Base-by-base conservation (phyloP, 2,888 invertebrate species). In the Actias luna region DNA sequence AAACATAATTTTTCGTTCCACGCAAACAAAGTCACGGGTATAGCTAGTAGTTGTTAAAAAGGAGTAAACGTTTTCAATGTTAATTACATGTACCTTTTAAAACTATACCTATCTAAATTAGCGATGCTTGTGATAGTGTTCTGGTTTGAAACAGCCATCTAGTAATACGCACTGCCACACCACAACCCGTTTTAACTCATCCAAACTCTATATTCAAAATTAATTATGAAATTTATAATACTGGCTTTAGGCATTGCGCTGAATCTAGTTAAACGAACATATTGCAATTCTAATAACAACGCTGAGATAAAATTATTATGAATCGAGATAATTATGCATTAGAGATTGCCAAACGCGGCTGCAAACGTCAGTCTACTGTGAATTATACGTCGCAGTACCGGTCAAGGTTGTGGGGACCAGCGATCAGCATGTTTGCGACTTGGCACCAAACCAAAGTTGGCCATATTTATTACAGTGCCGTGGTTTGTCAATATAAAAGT, bases 361-460 rank as follows among this genome's bases (percentile, higher is more conserved):
- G 79, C 80, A 75, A 75, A 70, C 69, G 66, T 72, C 71, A 65
- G 65, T 68, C 73, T 72, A 72, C 76, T 22, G 61, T 57, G 79
- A 80, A 82, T 81, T 82, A 82, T 81, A 74, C 69, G 72, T 71
- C 76, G 77, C 70, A 75, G 75, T 83, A 76, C 86, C 29, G 89
- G 90, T 91, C 91, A 92, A 91, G 91, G 92, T 83, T 88, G 83
- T 76, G 69, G 80, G 85, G 85, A 84, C 82, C 87, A 87, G 88
- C 88, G 86, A 83, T 84, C 80, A 72, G 78, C 69, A 75, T 76
- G 73, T 75, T 69, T 64, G 77, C 82, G 76, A 79, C 77, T 90
- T 90, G 90, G 90, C 89, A 87, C 76, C 72, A 77, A 78, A 85
- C 83, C 86, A 83, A 78, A 76, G 70, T 71, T 76, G 70, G 69